A percentile compares a stretch with the other conserved stretches of the same genome.
phyloP scores from a whole-genome alignment of 2,888 invertebrate genomes.

The Zhengitettix transpicula region DNA sequence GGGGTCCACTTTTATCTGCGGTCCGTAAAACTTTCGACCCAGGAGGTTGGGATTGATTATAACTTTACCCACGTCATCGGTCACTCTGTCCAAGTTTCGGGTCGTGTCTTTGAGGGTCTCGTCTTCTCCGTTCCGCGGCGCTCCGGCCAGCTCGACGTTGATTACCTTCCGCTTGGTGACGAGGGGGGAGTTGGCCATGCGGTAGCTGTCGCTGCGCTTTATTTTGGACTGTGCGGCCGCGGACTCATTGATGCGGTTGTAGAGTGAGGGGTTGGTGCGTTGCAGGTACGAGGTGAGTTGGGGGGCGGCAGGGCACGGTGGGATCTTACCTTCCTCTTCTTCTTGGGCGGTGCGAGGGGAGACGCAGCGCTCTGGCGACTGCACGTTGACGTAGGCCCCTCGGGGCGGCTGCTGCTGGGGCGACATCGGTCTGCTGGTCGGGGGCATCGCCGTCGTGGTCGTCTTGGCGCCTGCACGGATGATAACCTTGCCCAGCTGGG shows the following conservation, averaged over 20 bases:
- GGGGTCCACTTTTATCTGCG: conserved; percentile 21
- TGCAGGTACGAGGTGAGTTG: conserved; percentile 8
- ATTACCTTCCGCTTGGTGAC: neutral
- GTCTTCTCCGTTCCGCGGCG: neutral
- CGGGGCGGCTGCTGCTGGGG: conserved; percentile 4
- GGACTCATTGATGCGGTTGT: conserved; percentile 8
- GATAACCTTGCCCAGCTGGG: conserved; percentile 46
- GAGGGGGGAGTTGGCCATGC: conserved; percentile 58
- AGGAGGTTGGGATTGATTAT: conserved; percentile 21
- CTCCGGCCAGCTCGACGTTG: neutral
- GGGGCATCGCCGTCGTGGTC: conserved; percentile 2
- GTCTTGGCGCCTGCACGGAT: too few relatives aligned
- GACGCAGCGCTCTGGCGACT: conserved; percentile 6
- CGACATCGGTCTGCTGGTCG: conserved; percentile 4
- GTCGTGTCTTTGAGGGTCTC: neutral
- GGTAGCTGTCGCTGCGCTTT: conserved; percentile 71
- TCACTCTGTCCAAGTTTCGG: too few relatives aligned
- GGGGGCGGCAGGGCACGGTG: conserved; percentile 11
- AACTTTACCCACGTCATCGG: conserved; percentile 7
- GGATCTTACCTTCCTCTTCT: conserved; percentile 48
- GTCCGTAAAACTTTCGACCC: conserved; percentile 24
- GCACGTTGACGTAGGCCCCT: conserved; percentile 13
- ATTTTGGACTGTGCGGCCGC: conserved; percentile 27
- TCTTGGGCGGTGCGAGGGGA: conserved; percentile 2
- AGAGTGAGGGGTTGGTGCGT: conserved; percentile 9